Base-by-base conservation (phyloP, 2,888 invertebrate species). In the Caenorhabditis zanzibari region DNA sequence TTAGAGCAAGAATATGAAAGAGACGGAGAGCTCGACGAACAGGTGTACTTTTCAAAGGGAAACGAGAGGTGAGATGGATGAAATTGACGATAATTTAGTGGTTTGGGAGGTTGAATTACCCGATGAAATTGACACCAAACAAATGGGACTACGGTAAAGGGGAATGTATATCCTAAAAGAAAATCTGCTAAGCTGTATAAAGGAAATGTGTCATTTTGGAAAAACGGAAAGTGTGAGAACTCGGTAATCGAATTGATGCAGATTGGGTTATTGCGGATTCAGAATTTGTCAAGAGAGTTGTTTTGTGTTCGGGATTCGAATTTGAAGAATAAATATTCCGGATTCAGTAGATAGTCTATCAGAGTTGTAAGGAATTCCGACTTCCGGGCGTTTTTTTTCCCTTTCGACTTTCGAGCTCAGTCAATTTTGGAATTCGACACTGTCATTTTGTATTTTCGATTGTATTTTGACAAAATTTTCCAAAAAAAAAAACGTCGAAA, bases 11-110 rank as follows among this genome's bases (percentile, higher is more conserved):
- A 32, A 32, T 32, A 16, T 10, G 14, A 14, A 44, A 12, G 56
- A 58, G 58, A 44, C 41, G 26, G 24, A 71, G 71, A 58, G 56
- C 41, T 56, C 12, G 24, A 58, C 19, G 71, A 44, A 71, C 71
- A 71, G 71, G 71, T 71, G 71, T 58, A 71, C 71, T 71, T 71
- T 44, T 1, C 1, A 6, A 26, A 38, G 61, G 19, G 35, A 28
- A 32, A 22, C 12, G 35, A 35, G 7, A 26, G n/a, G 28, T 24
- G 19, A 22, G 14, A 58, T 26, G 26, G 26, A 32, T 47, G 47
- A 7, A 10, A n/a, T 47, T 28, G 47, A 44, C 24, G 24, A 5
- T 32, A 24, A 63, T 63, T 56, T n/a, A 56, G n/a, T 19, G 49
- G 16, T 38, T 5, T 24, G 38, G n/a, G n/a, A 56, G n/a, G 41